Evolutionary conservation across 23 tunicate species (phyloP).

Genomic region (Phallusia fumigata): DNA sequence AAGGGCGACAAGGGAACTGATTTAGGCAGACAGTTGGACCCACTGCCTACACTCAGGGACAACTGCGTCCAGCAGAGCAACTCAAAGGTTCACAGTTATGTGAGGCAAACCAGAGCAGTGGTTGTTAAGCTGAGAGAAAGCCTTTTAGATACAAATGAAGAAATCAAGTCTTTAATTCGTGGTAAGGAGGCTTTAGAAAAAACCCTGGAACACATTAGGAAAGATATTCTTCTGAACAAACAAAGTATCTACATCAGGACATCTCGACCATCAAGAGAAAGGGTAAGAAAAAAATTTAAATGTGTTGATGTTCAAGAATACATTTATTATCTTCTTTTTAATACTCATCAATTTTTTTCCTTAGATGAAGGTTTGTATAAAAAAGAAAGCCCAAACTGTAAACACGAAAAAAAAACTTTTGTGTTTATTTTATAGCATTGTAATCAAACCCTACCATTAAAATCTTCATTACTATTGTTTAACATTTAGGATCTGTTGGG

Average conservation of each 20-base stretch:
- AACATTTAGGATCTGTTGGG: too few species aligned
- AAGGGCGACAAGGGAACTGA: constrained; percentile 87
- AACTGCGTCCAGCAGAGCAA: constrained; percentile 84
- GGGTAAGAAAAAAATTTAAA: constrained; percentile 24
- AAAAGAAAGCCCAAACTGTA: too few species aligned
- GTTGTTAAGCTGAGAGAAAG: constrained; percentile 84
- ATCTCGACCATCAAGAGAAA: constrained; percentile 93
- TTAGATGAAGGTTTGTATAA: too few species aligned
- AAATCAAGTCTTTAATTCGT: constrained; percentile 86
- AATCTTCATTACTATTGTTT: too few species aligned
- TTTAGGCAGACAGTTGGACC: constrained; percentile 74
- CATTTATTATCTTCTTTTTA: too few species aligned
- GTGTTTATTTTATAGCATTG: too few species aligned
- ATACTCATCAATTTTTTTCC: too few species aligned
- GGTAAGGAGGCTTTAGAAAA: constrained; percentile 90
- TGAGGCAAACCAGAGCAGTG: constrained; percentile 72
- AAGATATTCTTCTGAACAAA: constrained; percentile 89
- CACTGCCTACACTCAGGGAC: constrained; percentile 78
- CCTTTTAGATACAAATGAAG: constrained; percentile 84
- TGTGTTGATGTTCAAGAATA: neutral
- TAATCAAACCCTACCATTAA: too few species aligned
- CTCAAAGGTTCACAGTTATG: constrained; percentile 65
- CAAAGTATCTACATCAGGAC: constrained; percentile 75
- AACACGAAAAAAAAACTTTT: too few species aligned
- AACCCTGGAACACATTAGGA: constrained; percentile 87